These are phyloP conservation scores for Drosophila nasuta DNA, from an alignment of 1,140 invertebrate species.

Conservation along the genomic window DNA sequence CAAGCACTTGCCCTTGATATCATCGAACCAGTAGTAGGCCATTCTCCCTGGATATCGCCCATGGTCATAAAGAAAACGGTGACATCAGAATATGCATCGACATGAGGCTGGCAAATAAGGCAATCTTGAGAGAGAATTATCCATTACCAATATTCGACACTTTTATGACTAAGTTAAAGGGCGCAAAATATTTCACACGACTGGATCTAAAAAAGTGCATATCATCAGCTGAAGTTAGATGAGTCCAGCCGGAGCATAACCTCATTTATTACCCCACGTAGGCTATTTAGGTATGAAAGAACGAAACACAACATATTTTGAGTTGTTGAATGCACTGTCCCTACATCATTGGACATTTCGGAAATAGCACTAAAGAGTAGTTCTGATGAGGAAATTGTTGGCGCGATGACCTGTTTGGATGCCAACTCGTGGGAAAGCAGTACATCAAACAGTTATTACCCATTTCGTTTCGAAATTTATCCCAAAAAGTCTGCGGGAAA, in stretches of 20 bases:
- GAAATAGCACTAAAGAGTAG: not conserved
- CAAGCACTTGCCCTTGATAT: constrained; percentile 16
- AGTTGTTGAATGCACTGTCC: not conserved
- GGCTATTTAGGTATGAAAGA: constrained; percentile 30
- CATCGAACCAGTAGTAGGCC: constrained; percentile 23
- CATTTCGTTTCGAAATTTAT: constrained; percentile 54
- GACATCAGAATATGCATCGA: constrained; percentile 46
- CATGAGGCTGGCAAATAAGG: constrained; percentile 32
- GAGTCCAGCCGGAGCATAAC: constrained; percentile 10
- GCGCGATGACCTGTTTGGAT: constrained; percentile 23
- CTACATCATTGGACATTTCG: too few relatives aligned
- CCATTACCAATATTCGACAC: constrained; percentile 37
- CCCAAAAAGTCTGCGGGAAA: constrained; percentile 47
- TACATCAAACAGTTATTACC: constrained; percentile 25
- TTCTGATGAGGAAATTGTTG: constrained; percentile 29
- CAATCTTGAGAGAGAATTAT: constrained; percentile 43
- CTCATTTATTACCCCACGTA: not conserved
- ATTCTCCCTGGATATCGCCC: constrained; percentile 21
- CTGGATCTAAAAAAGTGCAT: constrained; percentile 43
- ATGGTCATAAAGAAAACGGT: constrained; percentile 16
- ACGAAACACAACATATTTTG: not conserved
- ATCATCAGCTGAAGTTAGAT: constrained; percentile 44
- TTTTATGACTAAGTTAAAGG: constrained; percentile 36
- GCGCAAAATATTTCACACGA: constrained; percentile 14
- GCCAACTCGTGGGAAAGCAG: constrained; percentile 18